Percentiles rank a stretch among this genome's conserved stretches.
These are phyloP conservation scores for Phenganax stokvisi DNA, from an alignment of 92 coral and sea anemone species.

Conservation along the genomic window DNA sequence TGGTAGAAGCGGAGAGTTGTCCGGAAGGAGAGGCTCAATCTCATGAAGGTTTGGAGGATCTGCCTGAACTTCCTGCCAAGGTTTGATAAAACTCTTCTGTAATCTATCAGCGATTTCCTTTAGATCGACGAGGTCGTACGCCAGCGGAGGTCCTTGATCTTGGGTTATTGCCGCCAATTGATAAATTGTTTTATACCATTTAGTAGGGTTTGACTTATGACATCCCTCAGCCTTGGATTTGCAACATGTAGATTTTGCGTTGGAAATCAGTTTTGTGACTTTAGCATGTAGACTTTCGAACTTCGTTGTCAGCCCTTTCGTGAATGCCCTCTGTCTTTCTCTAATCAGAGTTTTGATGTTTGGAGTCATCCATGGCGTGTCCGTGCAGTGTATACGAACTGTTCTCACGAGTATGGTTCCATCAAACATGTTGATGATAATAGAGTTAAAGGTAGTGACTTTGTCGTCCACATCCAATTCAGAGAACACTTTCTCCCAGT, in stretches of 20 bases:
- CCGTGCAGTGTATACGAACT: no score
- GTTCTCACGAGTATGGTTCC: background rate
- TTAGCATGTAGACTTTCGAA: background rate
- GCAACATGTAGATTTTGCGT: background rate
- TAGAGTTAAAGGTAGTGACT: constrained; percentile 3
- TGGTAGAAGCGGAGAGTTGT: background rate
- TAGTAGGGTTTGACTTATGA: constrained; percentile 50
- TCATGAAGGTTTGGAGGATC: background rate
- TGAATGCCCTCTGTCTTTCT: no score
- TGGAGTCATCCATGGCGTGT: no score
- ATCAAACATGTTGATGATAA: background rate
- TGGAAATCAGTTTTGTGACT: background rate
- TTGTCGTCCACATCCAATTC: background rate
- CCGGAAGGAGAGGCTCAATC: background rate
- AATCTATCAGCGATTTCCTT: background rate
- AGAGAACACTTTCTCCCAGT: background rate
- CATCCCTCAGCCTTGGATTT: background rate
- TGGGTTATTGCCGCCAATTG: constrained; percentile 58
- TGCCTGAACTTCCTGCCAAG: background rate
- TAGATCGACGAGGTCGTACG: no score
- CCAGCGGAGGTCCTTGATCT: no score
- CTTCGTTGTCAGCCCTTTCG: no score
- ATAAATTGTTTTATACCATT: constrained; percentile 74
- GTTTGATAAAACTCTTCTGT: background rate
- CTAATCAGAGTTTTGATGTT: no score